These are phyloP conservation scores for Zophobas morio DNA, from an alignment of 1,140 invertebrate genomes.

Conservation along the genomic window DNA sequence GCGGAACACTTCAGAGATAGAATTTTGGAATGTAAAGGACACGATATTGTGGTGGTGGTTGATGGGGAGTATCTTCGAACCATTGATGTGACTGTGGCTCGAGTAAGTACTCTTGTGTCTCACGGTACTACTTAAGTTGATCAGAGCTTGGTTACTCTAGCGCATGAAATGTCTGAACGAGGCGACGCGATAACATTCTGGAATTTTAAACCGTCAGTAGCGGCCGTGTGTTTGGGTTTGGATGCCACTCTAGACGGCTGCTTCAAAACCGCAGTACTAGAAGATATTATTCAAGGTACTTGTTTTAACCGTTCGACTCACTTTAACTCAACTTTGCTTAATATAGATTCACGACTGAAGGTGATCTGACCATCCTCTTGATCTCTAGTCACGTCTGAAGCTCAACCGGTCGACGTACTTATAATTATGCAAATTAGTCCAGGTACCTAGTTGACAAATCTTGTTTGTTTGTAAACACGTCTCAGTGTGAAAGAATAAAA, in stretches of 20 bases:
- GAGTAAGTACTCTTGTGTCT: conserved; percentile 65
- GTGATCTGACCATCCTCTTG: no score
- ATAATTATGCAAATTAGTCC: no score
- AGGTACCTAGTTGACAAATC: no score
- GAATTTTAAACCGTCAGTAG: conserved; percentile 59
- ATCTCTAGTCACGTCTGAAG: no score
- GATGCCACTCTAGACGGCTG: conserved; percentile 8
- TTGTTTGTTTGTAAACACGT: no score
- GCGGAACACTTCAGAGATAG: conserved; percentile 76
- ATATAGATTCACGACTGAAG: no score
- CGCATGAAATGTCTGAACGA: conserved; percentile 59
- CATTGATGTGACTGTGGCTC: conserved; percentile 77
- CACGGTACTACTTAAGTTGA: no score
- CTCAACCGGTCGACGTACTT: no score
- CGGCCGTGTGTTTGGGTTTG: conserved; percentile 50
- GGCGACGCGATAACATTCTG: conserved; percentile 64
- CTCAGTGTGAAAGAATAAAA: no score
- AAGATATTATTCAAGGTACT: conserved; percentile 16
- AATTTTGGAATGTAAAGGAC: conserved; percentile 65
- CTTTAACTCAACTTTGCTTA: no score
- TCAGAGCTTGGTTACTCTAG: conserved; percentile 17
- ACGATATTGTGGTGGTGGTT: conserved; percentile 67
- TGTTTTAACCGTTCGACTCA: neutral
- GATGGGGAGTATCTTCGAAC: conserved; percentile 74
- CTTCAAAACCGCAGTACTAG: neutral